These are phyloP conservation scores for Nomia melanderi DNA, from an alignment of 1,140 invertebrate genomes.

Conservation along the genomic window DNA sequence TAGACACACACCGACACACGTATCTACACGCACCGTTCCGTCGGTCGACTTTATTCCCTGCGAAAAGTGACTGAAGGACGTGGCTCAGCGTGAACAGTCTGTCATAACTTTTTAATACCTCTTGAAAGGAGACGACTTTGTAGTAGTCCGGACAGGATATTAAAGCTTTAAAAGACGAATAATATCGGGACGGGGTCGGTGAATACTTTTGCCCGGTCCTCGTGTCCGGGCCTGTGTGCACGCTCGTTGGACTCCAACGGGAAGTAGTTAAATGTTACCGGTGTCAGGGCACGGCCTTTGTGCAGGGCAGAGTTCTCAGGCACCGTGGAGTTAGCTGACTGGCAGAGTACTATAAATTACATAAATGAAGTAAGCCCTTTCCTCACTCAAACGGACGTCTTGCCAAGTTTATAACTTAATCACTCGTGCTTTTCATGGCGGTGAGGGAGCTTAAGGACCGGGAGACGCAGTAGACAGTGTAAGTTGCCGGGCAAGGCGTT, in stretches of 20 bases:
- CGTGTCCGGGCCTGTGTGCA: slow-evolving; percentile 14
- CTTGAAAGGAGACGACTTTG: slow-evolving; percentile 41
- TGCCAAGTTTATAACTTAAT: slow-evolving; percentile 77
- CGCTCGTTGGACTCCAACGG: slow-evolving; percentile 60
- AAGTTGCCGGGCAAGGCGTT: slow-evolving; percentile 22
- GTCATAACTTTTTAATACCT: slow-evolving; percentile 41
- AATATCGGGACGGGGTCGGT: slow-evolving; percentile 45
- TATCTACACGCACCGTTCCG: background rate
- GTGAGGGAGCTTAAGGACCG: slow-evolving; percentile 51
- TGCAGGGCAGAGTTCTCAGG: slow-evolving; percentile 54
- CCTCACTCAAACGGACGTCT: slow-evolving; percentile 68
- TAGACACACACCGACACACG: too few species aligned
- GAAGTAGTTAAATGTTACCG: slow-evolving; percentile 74
- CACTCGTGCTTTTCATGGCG: slow-evolving; percentile 60
- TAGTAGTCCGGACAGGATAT: slow-evolving; percentile 29
- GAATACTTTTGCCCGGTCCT: slow-evolving; percentile 36
- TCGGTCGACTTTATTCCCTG: slow-evolving; percentile 16
- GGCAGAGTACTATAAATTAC: slow-evolving; percentile 74
- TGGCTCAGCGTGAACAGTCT: slow-evolving; percentile 14
- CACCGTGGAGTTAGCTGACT: slow-evolving; percentile 64
- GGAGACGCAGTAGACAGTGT: slow-evolving; percentile 23
- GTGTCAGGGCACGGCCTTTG: slow-evolving; percentile 67
- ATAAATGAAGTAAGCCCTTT: slow-evolving; percentile 75
- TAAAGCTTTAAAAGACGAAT: slow-evolving; percentile 49
- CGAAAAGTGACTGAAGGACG: slow-evolving; percentile 36